Percentiles rank a stretch among this genome's conserved stretches.
These are phyloP conservation scores for Dreissena polymorpha DNA, from an alignment of 1,140 invertebrate species.

Conservation along the genomic window DNA sequence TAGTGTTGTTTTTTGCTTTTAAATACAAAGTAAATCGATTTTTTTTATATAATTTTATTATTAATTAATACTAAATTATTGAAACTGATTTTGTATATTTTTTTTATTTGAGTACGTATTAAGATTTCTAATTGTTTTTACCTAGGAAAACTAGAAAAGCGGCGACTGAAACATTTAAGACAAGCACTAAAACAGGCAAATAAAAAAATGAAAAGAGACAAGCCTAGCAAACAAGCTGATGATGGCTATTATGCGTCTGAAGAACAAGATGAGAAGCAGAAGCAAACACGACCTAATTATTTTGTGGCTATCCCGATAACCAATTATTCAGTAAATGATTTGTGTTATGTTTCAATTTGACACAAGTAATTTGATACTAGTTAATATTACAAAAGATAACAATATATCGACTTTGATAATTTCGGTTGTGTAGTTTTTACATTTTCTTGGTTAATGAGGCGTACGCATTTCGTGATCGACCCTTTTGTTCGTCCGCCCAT, in stretches of 20 bases:
- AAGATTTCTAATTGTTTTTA: too few relatives aligned
- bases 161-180: too few relatives aligned
- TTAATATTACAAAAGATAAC: background rate
- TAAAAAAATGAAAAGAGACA: too few relatives aligned
- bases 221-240: background rate
- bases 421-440: background rate
- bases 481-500: background rate
- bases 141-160: too few relatives aligned
- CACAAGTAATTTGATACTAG: background rate
- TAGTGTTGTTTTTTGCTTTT: too few relatives aligned
- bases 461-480: background rate
- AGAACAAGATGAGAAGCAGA: slow-evolving; percentile 5
- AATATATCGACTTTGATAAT: background rate
- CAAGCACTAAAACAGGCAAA: too few relatives aligned
- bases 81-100: too few relatives aligned
- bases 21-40: too few relatives aligned
- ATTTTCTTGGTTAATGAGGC: background rate
- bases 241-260: background rate
- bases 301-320: slow-evolving; percentile 31
- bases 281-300: slow-evolving; percentile 10
- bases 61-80: too few relatives aligned
- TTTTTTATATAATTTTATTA: too few relatives aligned
- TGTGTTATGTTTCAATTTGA: background rate
- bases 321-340: background rate
- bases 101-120: too few relatives aligned